Percentiles rank a stretch among this genome's conserved stretches.
These are phyloP conservation scores for Zaprionus vittiger DNA, from an alignment of 1,140 invertebrate genomes.

Conservation along the genomic window DNA sequence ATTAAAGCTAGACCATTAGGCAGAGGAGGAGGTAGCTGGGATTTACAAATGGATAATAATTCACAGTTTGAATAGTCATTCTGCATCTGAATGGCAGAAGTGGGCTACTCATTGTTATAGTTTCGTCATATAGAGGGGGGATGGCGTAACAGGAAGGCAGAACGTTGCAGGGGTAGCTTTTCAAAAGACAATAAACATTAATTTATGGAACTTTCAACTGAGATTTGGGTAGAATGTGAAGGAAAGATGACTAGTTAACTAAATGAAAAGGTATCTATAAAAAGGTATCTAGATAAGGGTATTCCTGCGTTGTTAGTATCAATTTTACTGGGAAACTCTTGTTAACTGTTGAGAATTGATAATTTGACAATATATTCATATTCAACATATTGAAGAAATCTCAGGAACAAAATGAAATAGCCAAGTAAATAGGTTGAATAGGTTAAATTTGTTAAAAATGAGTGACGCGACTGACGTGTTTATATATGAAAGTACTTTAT, in stretches of 20 bases:
- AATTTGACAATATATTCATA: no score
- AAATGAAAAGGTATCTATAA: not conserved
- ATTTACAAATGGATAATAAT: slow-evolving; percentile 42
- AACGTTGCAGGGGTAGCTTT: not conserved
- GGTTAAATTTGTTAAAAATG: no score
- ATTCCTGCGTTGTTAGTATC: no score
- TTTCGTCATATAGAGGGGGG: not conserved
- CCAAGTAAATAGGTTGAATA: no score
- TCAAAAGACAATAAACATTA: not conserved
- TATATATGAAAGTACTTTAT: no score
- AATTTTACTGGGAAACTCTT: no score
- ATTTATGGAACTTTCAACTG: not conserved
- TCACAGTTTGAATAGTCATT: slow-evolving; percentile 39
- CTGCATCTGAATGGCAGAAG: slow-evolving; percentile 1
- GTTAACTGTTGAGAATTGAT: no score
- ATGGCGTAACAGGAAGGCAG: not conserved
- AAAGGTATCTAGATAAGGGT: no score
- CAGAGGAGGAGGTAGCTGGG: not conserved
- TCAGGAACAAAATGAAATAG: no score
- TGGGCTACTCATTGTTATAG: slow-evolving; percentile 8
- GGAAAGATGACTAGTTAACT: not conserved
- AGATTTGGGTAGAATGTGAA: not conserved
- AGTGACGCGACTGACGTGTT: no score
- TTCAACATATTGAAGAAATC: no score
- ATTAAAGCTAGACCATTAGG: slow-evolving; percentile 75